Percentiles rank a stretch among this genome's conserved stretches.
Evolutionary conservation across 1,140 invertebrate genomes (phyloP).

Genomic region (Drosophila sp.): DNA sequence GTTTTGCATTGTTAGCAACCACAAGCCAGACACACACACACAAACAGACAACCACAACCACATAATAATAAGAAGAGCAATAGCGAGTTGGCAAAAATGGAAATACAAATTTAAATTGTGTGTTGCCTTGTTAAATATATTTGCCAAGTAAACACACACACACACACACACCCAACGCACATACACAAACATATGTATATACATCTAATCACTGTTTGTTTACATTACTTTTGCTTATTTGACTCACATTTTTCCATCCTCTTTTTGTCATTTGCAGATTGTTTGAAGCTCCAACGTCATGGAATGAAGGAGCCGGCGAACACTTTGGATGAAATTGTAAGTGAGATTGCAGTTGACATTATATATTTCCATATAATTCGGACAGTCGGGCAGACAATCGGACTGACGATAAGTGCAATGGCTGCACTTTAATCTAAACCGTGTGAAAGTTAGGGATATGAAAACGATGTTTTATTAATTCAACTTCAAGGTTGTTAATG

Average conservation of each 20-base stretch:
- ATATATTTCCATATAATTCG: no score
- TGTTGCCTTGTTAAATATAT: slow-evolving; percentile 69
- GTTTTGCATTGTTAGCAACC: slow-evolving; percentile 65
- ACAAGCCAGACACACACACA: slow-evolving; percentile 30
- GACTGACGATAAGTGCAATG: background rate
- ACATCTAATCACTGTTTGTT: slow-evolving; percentile 80
- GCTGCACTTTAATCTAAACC: no score
- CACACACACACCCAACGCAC: slow-evolving; percentile 5
- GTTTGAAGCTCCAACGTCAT: slow-evolving; percentile 79
- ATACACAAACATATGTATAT: slow-evolving; percentile 28
- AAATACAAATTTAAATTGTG: slow-evolving; percentile 78
- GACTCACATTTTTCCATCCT: slow-evolving; percentile 20
- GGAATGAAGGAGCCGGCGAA: slow-evolving; percentile 84
- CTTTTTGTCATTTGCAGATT: slow-evolving; percentile 69
- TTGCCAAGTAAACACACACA: slow-evolving; percentile 50
- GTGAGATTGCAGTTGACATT: slow-evolving; percentile 63
- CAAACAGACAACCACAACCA: slow-evolving; percentile 5
- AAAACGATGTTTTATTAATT: no score
- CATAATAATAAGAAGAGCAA: slow-evolving; percentile 22
- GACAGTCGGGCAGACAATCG: background rate
- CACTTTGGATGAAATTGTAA: slow-evolving; percentile 85
- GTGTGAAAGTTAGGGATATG: no score
- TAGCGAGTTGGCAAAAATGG: slow-evolving; percentile 50
- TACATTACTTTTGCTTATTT: slow-evolving; percentile 33
- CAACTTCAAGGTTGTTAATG: no score